A percentile compares a stretch with the other conserved stretches of the same genome.
phyloP scores from a whole-genome alignment of 2,888 invertebrate species.

The Pherbina coryleti region DNA sequence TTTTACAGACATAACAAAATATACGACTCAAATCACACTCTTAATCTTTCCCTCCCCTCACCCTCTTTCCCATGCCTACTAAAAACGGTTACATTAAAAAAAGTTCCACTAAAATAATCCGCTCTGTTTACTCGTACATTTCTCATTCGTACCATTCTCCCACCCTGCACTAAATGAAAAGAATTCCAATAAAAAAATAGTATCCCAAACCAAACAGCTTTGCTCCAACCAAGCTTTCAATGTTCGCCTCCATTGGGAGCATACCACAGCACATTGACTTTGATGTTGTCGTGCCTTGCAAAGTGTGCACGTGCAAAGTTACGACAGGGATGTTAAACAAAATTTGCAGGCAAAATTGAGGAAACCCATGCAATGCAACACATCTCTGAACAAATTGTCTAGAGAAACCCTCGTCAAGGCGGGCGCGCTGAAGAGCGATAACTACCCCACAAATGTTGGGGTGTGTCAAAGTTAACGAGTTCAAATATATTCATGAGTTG shows the following conservation, averaged over 20 bases:
- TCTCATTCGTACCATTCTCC: not conserved
- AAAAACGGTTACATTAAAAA: no score
- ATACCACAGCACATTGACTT: not conserved
- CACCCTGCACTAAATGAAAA: conserved; percentile 4
- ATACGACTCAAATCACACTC: not conserved
- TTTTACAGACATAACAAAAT: conserved; percentile 12
- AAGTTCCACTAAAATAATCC: not conserved
- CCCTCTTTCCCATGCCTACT: no score
- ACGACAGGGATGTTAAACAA: conserved; percentile 48
- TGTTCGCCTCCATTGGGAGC: conserved; percentile 26
- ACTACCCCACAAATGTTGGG: conserved; percentile 66
- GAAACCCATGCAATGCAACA: not conserved
- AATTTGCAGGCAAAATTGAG: not conserved
- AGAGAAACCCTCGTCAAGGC: not conserved
- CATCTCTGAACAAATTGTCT: conserved; percentile 16
- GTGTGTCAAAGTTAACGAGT: conserved; percentile 66
- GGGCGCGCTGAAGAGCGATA: conserved; percentile 40
- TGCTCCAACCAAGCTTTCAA: conserved; percentile 28
- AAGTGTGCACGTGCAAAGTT: conserved; percentile 57
- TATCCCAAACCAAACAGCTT: not conserved
- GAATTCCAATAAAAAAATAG: conserved; percentile 34
- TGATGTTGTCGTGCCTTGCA: not conserved
- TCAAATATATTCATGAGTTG: conserved; percentile 67
- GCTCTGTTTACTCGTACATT: not conserved
- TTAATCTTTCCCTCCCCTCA: not conserved